These are phyloP conservation scores for Martes martes DNA, from an alignment of 2,113 vertebrate genomes.

Conservation along the genomic window DNA sequence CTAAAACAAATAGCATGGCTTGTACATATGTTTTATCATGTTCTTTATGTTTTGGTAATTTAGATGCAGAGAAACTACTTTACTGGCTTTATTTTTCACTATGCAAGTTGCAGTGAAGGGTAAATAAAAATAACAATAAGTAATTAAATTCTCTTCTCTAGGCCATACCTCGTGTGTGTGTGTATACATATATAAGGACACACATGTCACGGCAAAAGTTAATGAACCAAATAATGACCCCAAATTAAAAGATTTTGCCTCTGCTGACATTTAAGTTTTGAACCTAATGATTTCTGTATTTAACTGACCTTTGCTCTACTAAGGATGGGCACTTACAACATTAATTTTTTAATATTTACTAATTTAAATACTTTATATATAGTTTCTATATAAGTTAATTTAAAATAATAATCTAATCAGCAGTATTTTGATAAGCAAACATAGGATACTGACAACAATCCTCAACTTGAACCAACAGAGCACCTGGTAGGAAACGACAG, in stretches of 20 bases:
- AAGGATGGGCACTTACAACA: slow-evolving; percentile 1
- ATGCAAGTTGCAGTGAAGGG: neutral
- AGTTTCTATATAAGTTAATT: neutral
- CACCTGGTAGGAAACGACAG: neutral
- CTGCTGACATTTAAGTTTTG: slow-evolving; percentile 50
- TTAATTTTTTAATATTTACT: neutral
- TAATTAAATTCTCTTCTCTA: slow-evolving; percentile 33
- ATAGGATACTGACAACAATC: neutral
- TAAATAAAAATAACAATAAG: slow-evolving; percentile 10
- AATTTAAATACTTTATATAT: neutral
- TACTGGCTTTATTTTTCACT: neutral
- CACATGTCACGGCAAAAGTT: slow-evolving; percentile 29
- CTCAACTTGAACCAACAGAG: slow-evolving; percentile 22
- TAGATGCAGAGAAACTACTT: neutral
- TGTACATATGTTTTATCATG: neutral
- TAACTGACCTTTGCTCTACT: slow-evolving; percentile 51
- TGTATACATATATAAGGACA: neutral
- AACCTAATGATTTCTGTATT: slow-evolving; percentile 32
- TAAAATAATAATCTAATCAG: neutral
- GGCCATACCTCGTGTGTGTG: neutral
- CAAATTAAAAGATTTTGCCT: slow-evolving; percentile 50
- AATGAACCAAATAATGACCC: slow-evolving; percentile 46
- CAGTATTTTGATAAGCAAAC: neutral
- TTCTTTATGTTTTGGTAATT: slow-evolving; percentile 25
- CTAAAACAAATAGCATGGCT: slow-evolving; percentile 7